Percentiles rank a stretch among this genome's conserved stretches.
phyloP scores from a whole-genome alignment of 1,140 invertebrate genomes.

The Drosophila dunni region DNA sequence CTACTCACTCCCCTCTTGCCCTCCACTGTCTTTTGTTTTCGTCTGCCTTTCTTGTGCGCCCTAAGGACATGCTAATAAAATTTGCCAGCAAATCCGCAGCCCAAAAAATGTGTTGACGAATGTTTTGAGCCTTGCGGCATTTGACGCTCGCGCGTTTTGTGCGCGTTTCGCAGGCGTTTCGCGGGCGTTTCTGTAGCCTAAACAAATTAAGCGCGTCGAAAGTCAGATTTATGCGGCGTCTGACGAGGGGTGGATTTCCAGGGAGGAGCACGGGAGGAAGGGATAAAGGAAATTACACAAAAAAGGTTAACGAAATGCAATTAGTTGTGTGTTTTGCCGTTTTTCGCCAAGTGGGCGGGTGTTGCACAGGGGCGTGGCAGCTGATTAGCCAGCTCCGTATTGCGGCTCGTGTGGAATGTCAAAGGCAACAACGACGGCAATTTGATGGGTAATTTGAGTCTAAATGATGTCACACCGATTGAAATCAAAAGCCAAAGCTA shows the following conservation, averaged over 20 bases:
- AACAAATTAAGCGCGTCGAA: slow-evolving; percentile 76
- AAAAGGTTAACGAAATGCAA: slow-evolving; percentile 31
- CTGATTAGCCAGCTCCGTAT: slow-evolving; percentile 14
- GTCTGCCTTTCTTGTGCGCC: slow-evolving; percentile 40
- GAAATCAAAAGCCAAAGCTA: slow-evolving; percentile 36
- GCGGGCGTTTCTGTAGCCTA: slow-evolving; percentile 60
- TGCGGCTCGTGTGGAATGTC: slow-evolving; percentile 11
- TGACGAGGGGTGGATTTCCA: too few species aligned
- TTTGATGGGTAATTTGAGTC: slow-evolving; percentile 30
- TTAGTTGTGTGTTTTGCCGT: slow-evolving; percentile 14
- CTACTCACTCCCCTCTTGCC: slow-evolving; percentile 4
- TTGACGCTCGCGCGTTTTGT: slow-evolving; percentile 30
- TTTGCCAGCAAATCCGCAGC: slow-evolving; percentile 69
- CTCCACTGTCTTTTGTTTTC: slow-evolving; percentile 1
- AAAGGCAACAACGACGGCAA: not conserved
- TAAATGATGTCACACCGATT: slow-evolving; percentile 50
- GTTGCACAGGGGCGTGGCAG: slow-evolving; percentile 14
- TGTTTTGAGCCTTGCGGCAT: slow-evolving; percentile 37
- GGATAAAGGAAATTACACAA: slow-evolving; percentile 39
- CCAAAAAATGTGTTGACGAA: slow-evolving; percentile 62
- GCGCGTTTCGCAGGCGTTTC: slow-evolving; percentile 63
- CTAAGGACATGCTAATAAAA: slow-evolving; percentile 78
- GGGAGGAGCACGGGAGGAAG: not conserved
- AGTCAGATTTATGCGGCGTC: slow-evolving; percentile 48
- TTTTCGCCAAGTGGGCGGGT: slow-evolving; percentile 1